These are phyloP conservation scores for Eristalinus aeneus DNA, from an alignment of 2,888 invertebrate species.

Conservation along the genomic window DNA sequence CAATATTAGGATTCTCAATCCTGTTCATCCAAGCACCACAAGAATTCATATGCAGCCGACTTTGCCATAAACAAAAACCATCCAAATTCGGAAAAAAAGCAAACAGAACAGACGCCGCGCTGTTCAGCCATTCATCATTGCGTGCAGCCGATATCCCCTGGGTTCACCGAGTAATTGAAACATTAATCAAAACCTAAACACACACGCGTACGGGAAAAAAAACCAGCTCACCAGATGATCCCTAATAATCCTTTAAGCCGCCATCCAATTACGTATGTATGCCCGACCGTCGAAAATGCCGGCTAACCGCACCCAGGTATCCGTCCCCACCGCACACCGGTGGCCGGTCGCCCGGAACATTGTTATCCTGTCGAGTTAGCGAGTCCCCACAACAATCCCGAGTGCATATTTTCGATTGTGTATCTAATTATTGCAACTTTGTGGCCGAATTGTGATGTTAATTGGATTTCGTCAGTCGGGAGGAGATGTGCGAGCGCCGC, in stretches of 20 bases:
- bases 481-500: not conserved
- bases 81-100: not conserved
- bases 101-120: not conserved
- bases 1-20: not conserved
- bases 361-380: slow-evolving; percentile 22
- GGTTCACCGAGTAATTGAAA: not conserved
- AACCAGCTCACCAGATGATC: not conserved
- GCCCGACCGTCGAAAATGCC: not conserved
- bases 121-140: not conserved
- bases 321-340: not conserved
- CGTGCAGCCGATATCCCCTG: not conserved
- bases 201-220: too few relatives aligned
- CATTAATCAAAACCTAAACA: not conserved
- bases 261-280: not conserved
- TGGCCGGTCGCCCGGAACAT: slow-evolving; percentile 1
- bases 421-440: slow-evolving; percentile 59
- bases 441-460: slow-evolving; percentile 59
- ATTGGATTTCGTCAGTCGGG: slow-evolving; percentile 38
- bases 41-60: not conserved
- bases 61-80: not conserved
- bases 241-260: not conserved
- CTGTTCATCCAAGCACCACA: not conserved
- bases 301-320: slow-evolving; percentile 43
- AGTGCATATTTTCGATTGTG: slow-evolving; percentile 37
- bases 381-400: slow-evolving; percentile 21